phyloP scores from a whole-genome alignment of 2,888 invertebrate genomes.

The Pyrrhia umbra region DNA sequence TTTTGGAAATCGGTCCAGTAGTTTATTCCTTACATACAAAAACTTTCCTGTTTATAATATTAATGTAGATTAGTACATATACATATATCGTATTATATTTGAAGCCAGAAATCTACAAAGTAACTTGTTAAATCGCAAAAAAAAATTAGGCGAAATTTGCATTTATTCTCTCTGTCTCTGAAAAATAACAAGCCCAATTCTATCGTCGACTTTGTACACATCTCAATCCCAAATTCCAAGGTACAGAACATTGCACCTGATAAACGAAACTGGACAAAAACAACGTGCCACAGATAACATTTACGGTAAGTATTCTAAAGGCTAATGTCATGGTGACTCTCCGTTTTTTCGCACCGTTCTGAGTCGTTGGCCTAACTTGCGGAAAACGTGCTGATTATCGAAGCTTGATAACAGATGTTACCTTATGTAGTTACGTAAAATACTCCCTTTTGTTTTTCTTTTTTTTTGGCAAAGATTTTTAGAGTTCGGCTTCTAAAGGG shows the following conservation, averaged over 20 bases:
- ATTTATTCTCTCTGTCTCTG: no score
- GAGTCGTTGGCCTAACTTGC: conserved; percentile 75
- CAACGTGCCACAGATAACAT: conserved; percentile 30
- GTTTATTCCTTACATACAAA: no score
- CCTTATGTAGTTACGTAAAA: conserved; percentile 7
- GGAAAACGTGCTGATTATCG: conserved; percentile 71
- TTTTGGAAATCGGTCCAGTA: no score
- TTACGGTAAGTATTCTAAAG: conserved; percentile 56
- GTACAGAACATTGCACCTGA: conserved; percentile 26
- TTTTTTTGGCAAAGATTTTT: no score
- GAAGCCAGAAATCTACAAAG: no score
- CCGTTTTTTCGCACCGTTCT: conserved; percentile 73
- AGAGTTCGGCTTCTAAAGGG: no score
- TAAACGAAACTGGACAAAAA: conserved; percentile 18
- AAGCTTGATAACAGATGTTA: conserved; percentile 65
- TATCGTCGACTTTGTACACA: not conserved
- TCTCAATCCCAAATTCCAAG: conserved; percentile 16
- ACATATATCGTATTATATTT: no score
- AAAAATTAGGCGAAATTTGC: no score
- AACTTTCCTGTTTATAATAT: no score
- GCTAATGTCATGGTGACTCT: conserved; percentile 75
- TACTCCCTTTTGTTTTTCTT: not conserved
- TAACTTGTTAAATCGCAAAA: no score
- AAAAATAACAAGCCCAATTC: no score
- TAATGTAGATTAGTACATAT: no score